Percentiles rank a stretch among this genome's conserved stretches.
Evolutionary conservation across 2,888 invertebrate genomes (phyloP).

Genomic region (Sesia bembeciformis): DNA sequence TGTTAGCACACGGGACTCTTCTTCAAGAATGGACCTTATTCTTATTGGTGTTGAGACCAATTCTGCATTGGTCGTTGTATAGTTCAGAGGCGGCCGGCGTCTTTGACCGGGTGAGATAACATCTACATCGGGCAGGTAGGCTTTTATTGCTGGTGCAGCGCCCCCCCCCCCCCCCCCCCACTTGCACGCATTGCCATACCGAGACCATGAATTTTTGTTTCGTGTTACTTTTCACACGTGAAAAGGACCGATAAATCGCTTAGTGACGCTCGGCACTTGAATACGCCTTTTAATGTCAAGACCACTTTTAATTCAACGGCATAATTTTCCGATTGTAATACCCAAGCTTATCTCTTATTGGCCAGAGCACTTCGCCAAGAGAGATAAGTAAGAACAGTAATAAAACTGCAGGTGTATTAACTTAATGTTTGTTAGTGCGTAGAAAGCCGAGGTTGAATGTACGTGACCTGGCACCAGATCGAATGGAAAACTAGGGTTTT

Average conservation of each 20-base stretch:
- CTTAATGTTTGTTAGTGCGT: conserved; percentile 8
- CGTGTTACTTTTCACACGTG: conserved; percentile 49
- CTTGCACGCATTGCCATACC: conserved; percentile 22
- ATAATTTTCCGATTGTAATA: conserved; percentile 4
- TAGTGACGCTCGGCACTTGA: not conserved
- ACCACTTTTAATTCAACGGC: not conserved
- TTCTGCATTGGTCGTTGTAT: conserved; percentile 10
- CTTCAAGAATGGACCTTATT: conserved; percentile 15
- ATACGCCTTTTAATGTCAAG: not conserved
- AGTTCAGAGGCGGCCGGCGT: conserved; percentile 47
- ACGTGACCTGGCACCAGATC: conserved; percentile 57
- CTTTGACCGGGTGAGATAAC: conserved; percentile 66
- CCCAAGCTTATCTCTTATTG: conserved; percentile 5
- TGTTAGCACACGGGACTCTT: conserved; percentile 18
- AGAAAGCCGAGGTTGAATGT: conserved; percentile 23
- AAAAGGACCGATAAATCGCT: not conserved
- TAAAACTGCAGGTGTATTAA: conserved; percentile 16
- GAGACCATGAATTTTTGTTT: conserved; percentile 22
- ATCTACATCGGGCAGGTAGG: conserved; percentile 68
- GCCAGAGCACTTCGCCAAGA: not conserved
- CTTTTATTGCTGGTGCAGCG: conserved; percentile 47
- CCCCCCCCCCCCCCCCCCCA: conserved; percentile 16
- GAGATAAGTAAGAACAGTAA: not conserved
- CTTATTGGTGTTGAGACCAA: conserved; percentile 11
- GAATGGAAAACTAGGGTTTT: conserved; percentile 47